phyloP scores from a whole-genome alignment of 1,140 invertebrate genomes.

The Arion vulgaris region DNA sequence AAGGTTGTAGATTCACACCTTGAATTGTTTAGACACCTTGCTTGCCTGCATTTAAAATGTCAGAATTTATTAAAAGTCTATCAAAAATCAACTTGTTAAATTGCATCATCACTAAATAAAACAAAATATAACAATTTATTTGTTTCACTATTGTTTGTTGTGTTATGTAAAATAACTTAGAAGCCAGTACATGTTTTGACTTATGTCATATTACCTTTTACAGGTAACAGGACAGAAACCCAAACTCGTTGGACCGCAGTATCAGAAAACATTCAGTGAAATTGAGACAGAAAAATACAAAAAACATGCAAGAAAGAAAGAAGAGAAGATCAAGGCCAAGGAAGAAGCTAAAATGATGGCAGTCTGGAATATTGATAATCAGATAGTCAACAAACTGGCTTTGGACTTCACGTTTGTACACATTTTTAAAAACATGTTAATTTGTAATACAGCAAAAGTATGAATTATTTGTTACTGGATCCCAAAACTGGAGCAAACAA shows the following conservation, averaged over 20 bases:
- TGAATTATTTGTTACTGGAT: background rate
- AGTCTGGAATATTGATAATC: conserved; percentile 68
- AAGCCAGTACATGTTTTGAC: too few species aligned
- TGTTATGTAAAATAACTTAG: too few species aligned
- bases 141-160: too few species aligned
- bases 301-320: conserved; percentile 58
- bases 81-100: too few species aligned
- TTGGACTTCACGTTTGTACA: conserved; percentile 59
- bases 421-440: background rate
- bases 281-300: conserved; percentile 53
- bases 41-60: too few species aligned
- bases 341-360: conserved; percentile 58
- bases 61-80: too few species aligned
- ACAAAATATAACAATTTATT: too few species aligned
- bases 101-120: too few species aligned
- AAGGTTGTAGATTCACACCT: too few species aligned
- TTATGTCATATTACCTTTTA: background rate
- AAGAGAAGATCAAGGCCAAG: conserved; percentile 61
- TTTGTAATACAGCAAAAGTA: background rate
- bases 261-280: conserved; percentile 61
- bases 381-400: conserved; percentile 51
- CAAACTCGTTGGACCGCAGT: conserved; percentile 56
- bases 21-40: too few species aligned
- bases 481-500: too few species aligned
- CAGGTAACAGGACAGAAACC: conserved; percentile 16